These are phyloP conservation scores for Yoshiicerus persimilis DNA, from an alignment of 1,140 invertebrate genomes.

Conservation along the genomic window DNA sequence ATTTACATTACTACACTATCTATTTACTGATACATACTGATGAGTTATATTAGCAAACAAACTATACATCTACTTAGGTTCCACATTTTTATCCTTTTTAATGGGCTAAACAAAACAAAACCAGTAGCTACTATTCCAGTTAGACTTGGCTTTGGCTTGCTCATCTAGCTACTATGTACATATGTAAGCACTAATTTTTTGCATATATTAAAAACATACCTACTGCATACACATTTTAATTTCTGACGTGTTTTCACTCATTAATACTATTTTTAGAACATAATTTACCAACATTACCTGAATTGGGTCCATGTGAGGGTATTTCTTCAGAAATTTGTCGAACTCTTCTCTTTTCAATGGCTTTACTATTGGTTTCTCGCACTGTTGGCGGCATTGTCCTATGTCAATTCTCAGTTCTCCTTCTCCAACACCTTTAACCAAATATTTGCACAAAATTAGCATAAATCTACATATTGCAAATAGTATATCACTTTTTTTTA, in stretches of 20 bases:
- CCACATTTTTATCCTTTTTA: neutral
- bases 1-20: neutral
- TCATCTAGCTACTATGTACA: neutral
- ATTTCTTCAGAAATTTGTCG: slow-evolving; percentile 42
- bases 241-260: neutral
- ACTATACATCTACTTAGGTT: neutral
- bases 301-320: slow-evolving; percentile 44
- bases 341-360: slow-evolving; percentile 46
- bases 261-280: neutral
- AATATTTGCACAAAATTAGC: neutral
- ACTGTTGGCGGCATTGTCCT: slow-evolving; percentile 40
- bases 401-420: slow-evolving; percentile 37
- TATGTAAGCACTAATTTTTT: neutral
- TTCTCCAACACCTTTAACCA: slow-evolving; percentile 27
- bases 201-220: neutral
- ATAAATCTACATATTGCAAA: too few species aligned
- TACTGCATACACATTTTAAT: neutral
- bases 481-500: too few species aligned
- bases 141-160: neutral
- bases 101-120: neutral
- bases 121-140: neutral
- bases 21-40: neutral
- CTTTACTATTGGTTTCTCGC: neutral
- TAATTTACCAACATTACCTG: slow-evolving; percentile 6
- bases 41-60: too few species aligned